Evolutionary conservation across 1,140 invertebrate species (phyloP).

Genomic region (Cydia fagiglandana): DNA sequence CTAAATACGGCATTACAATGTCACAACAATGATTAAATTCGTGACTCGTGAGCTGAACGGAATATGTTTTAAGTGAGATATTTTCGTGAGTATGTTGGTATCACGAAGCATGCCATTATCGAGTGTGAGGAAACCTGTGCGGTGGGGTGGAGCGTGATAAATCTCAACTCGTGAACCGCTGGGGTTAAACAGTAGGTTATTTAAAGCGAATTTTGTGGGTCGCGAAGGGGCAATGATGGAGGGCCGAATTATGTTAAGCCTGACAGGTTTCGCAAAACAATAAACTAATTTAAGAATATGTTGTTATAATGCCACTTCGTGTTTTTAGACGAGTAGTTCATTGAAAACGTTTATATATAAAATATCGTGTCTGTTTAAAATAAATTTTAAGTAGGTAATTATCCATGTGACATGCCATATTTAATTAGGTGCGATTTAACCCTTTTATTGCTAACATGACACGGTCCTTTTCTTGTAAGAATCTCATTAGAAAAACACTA

Average conservation of each 20-base stretch:
- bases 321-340: too few relatives aligned
- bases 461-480: too few relatives aligned
- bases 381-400: neutral
- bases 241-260: conserved; percentile 9
- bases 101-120: conserved; percentile 24
- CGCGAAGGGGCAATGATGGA: neutral
- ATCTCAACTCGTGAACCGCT: conserved; percentile 22
- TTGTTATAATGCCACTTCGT: neutral
- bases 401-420: too few relatives aligned
- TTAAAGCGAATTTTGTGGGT: conserved; percentile 27
- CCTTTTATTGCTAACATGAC: neutral
- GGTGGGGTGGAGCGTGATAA: conserved; percentile 22
- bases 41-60: conserved; percentile 27
- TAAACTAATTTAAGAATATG: neutral
- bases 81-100: conserved; percentile 26
- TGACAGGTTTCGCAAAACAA: neutral
- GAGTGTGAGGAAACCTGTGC: conserved; percentile 26
- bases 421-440: neutral
- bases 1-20: conserved; percentile 29
- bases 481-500: too few relatives aligned
- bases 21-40: conserved; percentile 30
- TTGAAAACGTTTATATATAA: neutral
- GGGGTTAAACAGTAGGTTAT: conserved; percentile 30
- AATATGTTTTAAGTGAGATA: conserved; percentile 24
- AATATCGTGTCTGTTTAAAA: neutral